These are phyloP conservation scores for Anthopleura xanthogrammica DNA, from an alignment of 92 coral and sea anemone species.

Conservation along the genomic window DNA sequence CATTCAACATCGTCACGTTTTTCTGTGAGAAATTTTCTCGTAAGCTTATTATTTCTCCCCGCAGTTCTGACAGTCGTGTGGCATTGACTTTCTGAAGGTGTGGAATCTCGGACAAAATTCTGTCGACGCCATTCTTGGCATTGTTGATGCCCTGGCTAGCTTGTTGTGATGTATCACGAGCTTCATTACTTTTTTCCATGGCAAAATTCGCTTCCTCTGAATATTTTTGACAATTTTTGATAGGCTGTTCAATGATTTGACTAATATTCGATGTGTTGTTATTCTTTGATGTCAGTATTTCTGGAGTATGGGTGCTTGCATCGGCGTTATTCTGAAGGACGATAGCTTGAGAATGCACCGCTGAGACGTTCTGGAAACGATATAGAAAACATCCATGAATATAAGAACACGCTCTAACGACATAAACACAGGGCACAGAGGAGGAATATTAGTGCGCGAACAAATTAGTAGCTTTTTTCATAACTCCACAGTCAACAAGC, in stretches of 20 bases:
- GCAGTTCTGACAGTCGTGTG: conserved; percentile 56
- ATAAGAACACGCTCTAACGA: too few species aligned
- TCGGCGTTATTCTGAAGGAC: conserved; percentile 41
- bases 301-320: conserved; percentile 52
- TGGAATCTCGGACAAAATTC: conserved; percentile 40
- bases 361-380: conserved; percentile 51
- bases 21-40: conserved; percentile 47
- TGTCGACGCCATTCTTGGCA: conserved; percentile 37
- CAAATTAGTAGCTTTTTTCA: too few species aligned
- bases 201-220: conserved; percentile 50
- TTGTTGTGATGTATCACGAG: conserved; percentile 39
- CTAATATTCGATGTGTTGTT: conserved; percentile 33
- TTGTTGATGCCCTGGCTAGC: conserved; percentile 46
- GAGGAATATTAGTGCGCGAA: too few species aligned
- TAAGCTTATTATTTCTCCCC: conserved; percentile 38
- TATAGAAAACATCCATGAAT: background rate
- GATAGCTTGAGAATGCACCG: conserved; percentile 46
- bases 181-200: conserved; percentile 36
- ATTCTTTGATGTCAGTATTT: conserved; percentile 18
- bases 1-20: conserved; percentile 42
- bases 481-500: too few species aligned
- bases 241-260: conserved; percentile 31
- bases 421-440: too few species aligned
- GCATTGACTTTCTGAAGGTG: conserved; percentile 53
- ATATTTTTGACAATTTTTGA: conserved; percentile 62